Evolutionary conservation across 2,113 vertebrate genomes (phyloP), one percentile per base, ranked within the genome.

Genomic region (Takifugu flavidus): DNA sequence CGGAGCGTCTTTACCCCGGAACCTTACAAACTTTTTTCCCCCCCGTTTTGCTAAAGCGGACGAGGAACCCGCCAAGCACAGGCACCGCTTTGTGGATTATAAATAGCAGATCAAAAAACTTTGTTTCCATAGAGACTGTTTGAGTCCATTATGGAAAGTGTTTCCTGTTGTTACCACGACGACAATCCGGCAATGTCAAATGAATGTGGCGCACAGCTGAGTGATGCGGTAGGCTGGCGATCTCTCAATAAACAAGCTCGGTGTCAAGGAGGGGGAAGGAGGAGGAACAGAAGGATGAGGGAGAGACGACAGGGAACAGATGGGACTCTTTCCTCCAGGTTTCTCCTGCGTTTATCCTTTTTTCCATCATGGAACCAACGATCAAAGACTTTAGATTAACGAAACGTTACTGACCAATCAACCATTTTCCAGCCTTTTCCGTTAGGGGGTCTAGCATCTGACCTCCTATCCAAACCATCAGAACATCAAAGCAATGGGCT

Each of bases 81-180:
- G 45, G 45, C 70, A 73, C 74, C 70, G 63, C 1, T 68, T 63
- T 78, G 43, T 66, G 80, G 86, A 90, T 91, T 92, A 92, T 91
- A 90, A 91, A 90, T 92, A 92, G 89, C 83, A 86, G 89, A 92
- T 87, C 78, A 89, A 91, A 91, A 90, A 91, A 91, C 87, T 91
- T 90, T 88, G 91, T 92, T 92, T 91, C 91, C 90, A 90, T 92
- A 91, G 91, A 84, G 87, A 92, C 91, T 86, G 82, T 88, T 90
- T 86, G 83, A 90, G 86, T 90, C 87, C 89, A 91, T 91, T 85
- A 91, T 87, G 88, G 88, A 90, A 90, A 90, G 86, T 89, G 85
- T 91, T 85, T 90, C 77, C 85, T 87, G 86, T 83, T 86, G 91
- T 92, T 92, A 88, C 90, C 90, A 88, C 84, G 91, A 90, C 91